phyloP scores from a whole-genome alignment of 2,113 vertebrate species.

The Pedionomus torquatus region DNA sequence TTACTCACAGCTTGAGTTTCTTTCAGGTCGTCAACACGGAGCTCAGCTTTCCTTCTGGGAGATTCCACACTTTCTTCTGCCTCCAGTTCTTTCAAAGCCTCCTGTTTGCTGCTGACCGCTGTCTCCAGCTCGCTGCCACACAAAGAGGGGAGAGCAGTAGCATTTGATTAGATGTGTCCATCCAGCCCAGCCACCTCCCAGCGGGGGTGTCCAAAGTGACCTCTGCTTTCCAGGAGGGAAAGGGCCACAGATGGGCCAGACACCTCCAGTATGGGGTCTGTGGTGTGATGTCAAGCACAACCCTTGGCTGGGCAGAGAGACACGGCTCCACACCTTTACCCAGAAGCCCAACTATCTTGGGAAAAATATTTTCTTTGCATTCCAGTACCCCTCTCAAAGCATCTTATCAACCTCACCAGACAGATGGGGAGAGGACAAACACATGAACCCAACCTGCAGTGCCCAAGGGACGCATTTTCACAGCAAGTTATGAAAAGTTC shows the following conservation, averaged over 20 bases:
- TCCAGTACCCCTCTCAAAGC: neutral
- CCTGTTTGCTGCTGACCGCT: conserved; percentile 53
- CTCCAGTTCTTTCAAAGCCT: conserved; percentile 45
- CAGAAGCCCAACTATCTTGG: neutral
- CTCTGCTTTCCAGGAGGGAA: neutral
- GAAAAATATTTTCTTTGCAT: neutral
- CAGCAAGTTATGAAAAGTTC: accelerated
- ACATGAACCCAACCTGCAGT: accelerated
- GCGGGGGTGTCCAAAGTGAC: neutral
- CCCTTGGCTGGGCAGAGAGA: neutral
- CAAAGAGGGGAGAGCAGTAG: neutral
- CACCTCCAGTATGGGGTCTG: accelerated
- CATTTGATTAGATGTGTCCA: neutral
- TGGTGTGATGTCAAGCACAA: accelerated
- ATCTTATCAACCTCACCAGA: neutral
- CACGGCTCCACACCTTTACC: neutral
- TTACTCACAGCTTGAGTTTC: conserved; percentile 67
- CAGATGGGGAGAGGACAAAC: neutral
- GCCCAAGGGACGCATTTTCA: neutral
- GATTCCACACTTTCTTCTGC: neutral
- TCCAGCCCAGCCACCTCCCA: neutral
- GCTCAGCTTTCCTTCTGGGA: conserved; percentile 30
- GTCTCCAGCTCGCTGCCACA: conserved; percentile 65
- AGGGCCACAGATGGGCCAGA: neutral
- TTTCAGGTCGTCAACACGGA: conserved; percentile 80